phyloP scores from a whole-genome alignment of 2,888 invertebrate species.

The Scotopteryx bipunctaria region DNA sequence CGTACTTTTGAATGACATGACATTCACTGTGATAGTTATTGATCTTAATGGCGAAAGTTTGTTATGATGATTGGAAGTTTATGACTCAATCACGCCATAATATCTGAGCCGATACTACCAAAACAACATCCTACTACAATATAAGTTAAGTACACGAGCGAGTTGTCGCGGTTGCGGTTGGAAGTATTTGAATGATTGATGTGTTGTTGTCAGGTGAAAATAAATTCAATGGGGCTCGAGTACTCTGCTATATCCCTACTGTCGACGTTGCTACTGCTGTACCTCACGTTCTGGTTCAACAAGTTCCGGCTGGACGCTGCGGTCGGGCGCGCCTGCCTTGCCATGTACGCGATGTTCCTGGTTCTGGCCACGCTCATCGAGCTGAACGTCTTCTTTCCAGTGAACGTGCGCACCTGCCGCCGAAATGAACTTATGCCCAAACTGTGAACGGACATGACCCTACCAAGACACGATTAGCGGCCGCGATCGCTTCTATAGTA shows the following conservation, averaged over 20 bases:
- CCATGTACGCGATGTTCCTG: constrained; percentile 94
- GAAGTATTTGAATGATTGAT: not conserved
- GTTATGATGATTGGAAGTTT: not conserved
- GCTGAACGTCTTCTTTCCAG: constrained; percentile 95
- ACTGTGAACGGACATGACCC: constrained; percentile 47
- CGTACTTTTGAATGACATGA: no score
- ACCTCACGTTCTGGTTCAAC: constrained; percentile 92
- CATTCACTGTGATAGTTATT: no score
- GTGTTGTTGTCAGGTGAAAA: constrained; percentile 85
- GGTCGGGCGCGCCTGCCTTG: constrained; percentile 92
- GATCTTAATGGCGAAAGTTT: not conserved
- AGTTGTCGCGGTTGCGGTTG: no score
- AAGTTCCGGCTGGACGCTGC: constrained; percentile 93
- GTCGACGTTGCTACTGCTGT: constrained; percentile 92
- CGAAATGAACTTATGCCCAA: constrained; percentile 74
- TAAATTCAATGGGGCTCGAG: constrained; percentile 95
- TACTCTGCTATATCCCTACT: constrained; percentile 95
- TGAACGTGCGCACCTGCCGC: constrained; percentile 93
- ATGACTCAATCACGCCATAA: not conserved
- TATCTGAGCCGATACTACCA: no score
- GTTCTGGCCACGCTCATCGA: constrained; percentile 95
- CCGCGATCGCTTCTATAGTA: constrained; percentile 44
- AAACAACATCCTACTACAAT: no score
- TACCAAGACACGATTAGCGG: constrained; percentile 46
- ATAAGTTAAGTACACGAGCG: no score